phyloP scores from a whole-genome alignment of 2,797 vertebrate species.

The Antrozous pallidus region DNA sequence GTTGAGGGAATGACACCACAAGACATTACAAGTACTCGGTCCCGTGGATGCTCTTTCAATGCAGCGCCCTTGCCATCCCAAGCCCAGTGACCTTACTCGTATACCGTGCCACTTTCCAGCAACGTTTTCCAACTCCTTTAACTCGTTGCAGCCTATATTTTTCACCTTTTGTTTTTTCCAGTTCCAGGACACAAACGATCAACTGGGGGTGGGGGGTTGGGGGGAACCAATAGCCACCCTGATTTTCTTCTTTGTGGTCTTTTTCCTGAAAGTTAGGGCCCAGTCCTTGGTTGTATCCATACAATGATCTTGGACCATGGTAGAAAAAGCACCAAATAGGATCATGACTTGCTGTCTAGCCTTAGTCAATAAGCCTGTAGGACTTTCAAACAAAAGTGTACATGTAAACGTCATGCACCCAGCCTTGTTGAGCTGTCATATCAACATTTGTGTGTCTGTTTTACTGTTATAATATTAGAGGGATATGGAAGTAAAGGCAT shows the following conservation, averaged over 20 bases:
- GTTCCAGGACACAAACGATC: conserved; percentile 72
- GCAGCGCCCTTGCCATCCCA: conserved; percentile 77
- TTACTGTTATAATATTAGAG: conserved; percentile 77
- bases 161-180: conserved; percentile 71
- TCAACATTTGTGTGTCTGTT: conserved; percentile 77
- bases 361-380: conserved; percentile 83
- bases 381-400: conserved; percentile 76
- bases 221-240: conserved; percentile 72
- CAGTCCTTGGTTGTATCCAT: conserved; percentile 72
- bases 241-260: conserved; percentile 74
- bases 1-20: conserved; percentile 81
- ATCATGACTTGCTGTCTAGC: conserved; percentile 82
- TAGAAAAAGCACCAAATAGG: conserved; percentile 81
- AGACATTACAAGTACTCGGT: conserved; percentile 83
- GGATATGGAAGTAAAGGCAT: conserved; percentile 75
- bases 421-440: conserved; percentile 75
- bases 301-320: conserved; percentile 73
- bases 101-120: conserved; percentile 74
- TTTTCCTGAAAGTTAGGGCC: conserved; percentile 69
- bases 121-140: conserved; percentile 71
- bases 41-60: conserved; percentile 78
- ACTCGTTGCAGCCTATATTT: conserved; percentile 77
- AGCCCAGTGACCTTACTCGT: conserved; percentile 77
- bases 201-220: conserved; percentile 54
- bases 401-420: conserved; percentile 77